A percentile compares a stretch with the other conserved stretches of the same genome.
These are phyloP conservation scores for Clivina fossor DNA, from an alignment of 2,888 invertebrate species.

Conservation along the genomic window DNA sequence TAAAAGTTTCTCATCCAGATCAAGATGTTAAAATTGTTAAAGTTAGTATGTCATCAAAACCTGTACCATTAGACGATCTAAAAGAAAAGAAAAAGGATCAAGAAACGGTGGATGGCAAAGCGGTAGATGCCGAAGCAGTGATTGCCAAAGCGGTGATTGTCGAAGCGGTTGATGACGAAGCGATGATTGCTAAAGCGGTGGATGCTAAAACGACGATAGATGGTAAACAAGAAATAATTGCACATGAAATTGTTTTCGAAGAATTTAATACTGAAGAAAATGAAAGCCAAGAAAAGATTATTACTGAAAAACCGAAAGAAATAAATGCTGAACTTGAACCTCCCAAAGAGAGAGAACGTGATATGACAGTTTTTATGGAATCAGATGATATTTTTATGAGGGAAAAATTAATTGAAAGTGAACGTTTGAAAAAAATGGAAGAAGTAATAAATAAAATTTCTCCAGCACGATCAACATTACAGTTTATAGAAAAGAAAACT, in stretches of 20 bases:
- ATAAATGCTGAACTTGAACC: slow-evolving; percentile 31
- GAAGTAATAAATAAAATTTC: slow-evolving; percentile 51
- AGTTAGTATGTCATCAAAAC: slow-evolving; percentile 47
- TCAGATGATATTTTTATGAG: slow-evolving; percentile 51
- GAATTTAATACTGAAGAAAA: too few species aligned
- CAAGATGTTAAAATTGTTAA: slow-evolving; percentile 53
- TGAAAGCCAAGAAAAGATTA: too few species aligned
- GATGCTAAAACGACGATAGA: too few species aligned
- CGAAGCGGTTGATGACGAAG: too few species aligned
- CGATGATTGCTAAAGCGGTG: too few species aligned
- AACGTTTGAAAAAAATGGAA: slow-evolving; percentile 55
- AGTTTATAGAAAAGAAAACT: slow-evolving; percentile 46
- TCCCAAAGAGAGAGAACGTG: slow-evolving; percentile 37
- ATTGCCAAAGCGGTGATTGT: too few species aligned
- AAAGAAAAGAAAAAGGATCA: slow-evolving; percentile 21
- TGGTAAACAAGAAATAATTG: too few species aligned
- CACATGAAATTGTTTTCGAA: too few species aligned
- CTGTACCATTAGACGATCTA: slow-evolving; percentile 35
- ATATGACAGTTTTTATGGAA: slow-evolving; percentile 47
- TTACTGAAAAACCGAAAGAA: slow-evolving; percentile 30
- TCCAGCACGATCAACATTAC: slow-evolving; percentile 44
- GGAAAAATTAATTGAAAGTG: slow-evolving; percentile 54
- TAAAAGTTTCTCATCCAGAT: slow-evolving; percentile 59
- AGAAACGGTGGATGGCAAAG: too few species aligned
- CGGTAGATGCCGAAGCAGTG: too few species aligned